These are phyloP conservation scores for Sphaerophoria rueppellii DNA, from an alignment of 2,888 invertebrate genomes.

Conservation along the genomic window DNA sequence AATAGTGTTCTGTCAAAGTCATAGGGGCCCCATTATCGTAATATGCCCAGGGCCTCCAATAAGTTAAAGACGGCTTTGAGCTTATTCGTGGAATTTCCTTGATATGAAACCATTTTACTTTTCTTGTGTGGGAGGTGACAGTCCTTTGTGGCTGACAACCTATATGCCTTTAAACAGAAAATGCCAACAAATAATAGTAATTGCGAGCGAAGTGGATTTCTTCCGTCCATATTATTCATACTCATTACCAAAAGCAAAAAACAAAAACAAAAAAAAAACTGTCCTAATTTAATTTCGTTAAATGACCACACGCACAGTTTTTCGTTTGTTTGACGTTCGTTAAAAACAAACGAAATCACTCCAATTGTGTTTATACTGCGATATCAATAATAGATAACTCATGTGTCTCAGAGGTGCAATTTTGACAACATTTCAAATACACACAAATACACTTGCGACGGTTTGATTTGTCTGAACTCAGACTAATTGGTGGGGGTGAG, in stretches of 20 bases:
- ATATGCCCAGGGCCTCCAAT: too few relatives aligned
- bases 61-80: too few relatives aligned
- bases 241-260: too few relatives aligned
- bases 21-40: too few relatives aligned
- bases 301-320: background rate
- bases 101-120: background rate
- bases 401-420: background rate
- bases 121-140: slow-evolving; percentile 8
- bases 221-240: too few relatives aligned
- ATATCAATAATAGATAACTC: background rate
- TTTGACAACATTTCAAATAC: background rate
- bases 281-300: too few relatives aligned
- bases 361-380: too few relatives aligned
- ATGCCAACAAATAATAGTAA: background rate
- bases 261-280: too few relatives aligned
- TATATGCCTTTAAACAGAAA: background rate
- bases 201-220: background rate
- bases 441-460: background rate
- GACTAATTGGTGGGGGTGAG: too few relatives aligned
- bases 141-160: background rate
- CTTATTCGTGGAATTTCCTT: slow-evolving; percentile 9
- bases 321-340: background rate
- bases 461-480: too few relatives aligned
- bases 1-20: too few relatives aligned
- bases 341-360: slow-evolving; percentile 7